Evolutionary conservation across 23 tunicate species (phyloP).

Genomic region (Ascidia mentula): DNA sequence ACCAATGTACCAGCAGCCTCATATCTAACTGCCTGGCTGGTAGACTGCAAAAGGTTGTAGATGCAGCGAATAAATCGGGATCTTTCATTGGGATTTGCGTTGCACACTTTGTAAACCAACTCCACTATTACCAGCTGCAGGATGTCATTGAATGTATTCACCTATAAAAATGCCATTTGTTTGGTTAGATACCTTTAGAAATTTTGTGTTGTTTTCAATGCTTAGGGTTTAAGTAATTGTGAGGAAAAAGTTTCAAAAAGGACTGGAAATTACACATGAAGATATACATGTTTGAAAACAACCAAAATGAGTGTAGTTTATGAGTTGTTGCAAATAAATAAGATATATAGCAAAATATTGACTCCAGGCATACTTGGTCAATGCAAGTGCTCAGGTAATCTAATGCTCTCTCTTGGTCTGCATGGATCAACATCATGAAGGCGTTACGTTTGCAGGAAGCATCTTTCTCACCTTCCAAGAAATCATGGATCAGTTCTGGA

Average conservation of each 20-base stretch:
- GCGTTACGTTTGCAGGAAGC: conserved; percentile 98
- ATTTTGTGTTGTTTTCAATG: background rate
- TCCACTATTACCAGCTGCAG: conserved; percentile 98
- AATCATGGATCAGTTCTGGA: conserved; percentile 96
- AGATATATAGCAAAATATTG: no score
- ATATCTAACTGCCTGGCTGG: conserved; percentile 97
- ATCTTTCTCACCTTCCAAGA: conserved; percentile 91
- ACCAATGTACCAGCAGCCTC: conserved; percentile 99
- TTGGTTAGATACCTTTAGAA: background rate
- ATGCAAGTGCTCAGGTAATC: conserved; percentile 99
- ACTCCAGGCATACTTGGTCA: conserved; percentile 91
- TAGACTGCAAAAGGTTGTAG: conserved; percentile 93
- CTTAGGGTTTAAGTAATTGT: no score
- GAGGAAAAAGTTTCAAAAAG: no score
- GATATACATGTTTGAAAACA: no score
- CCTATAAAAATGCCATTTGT: conserved; percentile 26
- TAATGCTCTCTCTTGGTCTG: conserved; percentile 92
- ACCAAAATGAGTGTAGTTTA: no score
- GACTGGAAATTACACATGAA: no score
- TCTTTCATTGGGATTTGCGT: conserved; percentile 92
- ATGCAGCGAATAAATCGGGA: conserved; percentile 98
- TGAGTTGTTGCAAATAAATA: no score
- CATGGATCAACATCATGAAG: conserved; percentile 99
- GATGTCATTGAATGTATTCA: conserved; percentile 97
- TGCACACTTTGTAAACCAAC: conserved; percentile 97